These are phyloP conservation scores for Callopanchax toddi DNA, from an alignment of 2,113 vertebrate species.

Conservation along the genomic window DNA sequence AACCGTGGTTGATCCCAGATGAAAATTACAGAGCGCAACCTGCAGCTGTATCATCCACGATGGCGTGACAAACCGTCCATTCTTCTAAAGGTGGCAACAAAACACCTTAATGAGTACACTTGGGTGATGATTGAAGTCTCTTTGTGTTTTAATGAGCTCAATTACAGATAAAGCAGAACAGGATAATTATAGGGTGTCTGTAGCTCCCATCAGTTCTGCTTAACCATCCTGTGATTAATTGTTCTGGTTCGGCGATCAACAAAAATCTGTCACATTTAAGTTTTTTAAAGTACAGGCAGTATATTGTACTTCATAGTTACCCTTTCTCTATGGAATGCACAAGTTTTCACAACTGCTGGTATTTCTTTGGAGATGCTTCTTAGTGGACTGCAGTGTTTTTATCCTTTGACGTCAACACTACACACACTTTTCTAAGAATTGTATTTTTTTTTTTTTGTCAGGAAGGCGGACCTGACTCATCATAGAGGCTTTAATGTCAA, in stretches of 20 bases:
- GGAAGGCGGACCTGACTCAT: neutral
- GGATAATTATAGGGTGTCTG: conserved; percentile 82
- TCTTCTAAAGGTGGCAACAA: conserved; percentile 31
- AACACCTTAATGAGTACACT: conserved; percentile 41
- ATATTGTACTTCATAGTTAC: conserved; percentile 20
- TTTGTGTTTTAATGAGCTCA: conserved; percentile 76
- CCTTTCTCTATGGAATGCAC: neutral
- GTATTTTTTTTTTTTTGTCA: neutral
- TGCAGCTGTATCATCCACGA: conserved; percentile 32
- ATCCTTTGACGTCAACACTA: neutral
- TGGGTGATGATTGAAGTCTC: conserved; percentile 49
- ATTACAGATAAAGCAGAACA: conserved; percentile 73
- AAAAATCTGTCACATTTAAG: neutral
- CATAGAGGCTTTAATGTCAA: neutral
- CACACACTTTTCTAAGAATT: neutral
- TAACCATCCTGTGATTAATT: conserved; percentile 73
- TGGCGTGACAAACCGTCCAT: conserved; percentile 35
- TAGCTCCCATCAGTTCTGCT: conserved; percentile 60
- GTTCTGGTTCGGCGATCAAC: conserved; percentile 57
- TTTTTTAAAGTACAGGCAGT: conserved; percentile 23
- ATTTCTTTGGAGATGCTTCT: too few species aligned
- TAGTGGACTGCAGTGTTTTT: neutral
- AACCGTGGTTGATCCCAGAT: conserved; percentile 57
- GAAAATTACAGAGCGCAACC: conserved; percentile 59
- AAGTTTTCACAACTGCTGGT: neutral